Evolutionary conservation across 2,888 invertebrate genomes (phyloP).

Genomic region (Parnassius orleans): DNA sequence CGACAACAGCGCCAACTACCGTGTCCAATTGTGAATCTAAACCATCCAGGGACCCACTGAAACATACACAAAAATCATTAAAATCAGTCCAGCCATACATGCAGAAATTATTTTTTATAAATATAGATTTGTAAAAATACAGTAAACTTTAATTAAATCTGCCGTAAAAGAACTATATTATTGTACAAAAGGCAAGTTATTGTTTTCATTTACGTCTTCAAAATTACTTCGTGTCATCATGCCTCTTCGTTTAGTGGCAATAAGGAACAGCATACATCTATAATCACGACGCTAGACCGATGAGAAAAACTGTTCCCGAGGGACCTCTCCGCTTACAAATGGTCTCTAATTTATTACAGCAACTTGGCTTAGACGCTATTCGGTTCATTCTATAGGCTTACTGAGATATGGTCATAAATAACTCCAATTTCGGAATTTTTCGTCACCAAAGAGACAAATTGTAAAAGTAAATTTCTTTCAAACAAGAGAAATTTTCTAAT

Average conservation of each 20-base stretch:
- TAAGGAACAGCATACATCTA: constrained; percentile 7
- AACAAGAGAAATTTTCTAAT: too few relatives aligned
- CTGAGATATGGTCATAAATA: constrained; percentile 17
- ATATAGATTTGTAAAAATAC: too few relatives aligned
- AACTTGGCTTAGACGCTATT: constrained; percentile 18
- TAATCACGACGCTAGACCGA: constrained; percentile 11
- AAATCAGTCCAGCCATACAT: too few relatives aligned
- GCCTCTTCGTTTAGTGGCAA: background rate
- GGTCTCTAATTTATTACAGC: constrained; percentile 33
- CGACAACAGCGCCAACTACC: too few relatives aligned
- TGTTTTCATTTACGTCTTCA: background rate
- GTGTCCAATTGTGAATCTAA: too few relatives aligned
- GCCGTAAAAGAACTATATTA: too few relatives aligned
- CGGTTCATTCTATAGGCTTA: constrained; percentile 17
- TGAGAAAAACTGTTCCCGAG: constrained; percentile 25
- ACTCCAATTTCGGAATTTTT: constrained; percentile 11
- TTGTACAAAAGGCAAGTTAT: too few relatives aligned
- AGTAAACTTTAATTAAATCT: too few relatives aligned
- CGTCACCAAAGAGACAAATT: background rate
- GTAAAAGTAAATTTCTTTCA: background rate
- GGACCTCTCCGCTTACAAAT: constrained; percentile 33
- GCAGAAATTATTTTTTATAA: too few relatives aligned
- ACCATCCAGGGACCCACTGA: too few relatives aligned
- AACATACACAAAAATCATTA: too few relatives aligned
- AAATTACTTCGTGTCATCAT: background rate